A percentile compares a stretch with the other conserved stretches of the same genome.
Evolutionary conservation across 2,888 invertebrate genomes (phyloP).

Genomic region (Pandemis corylana): DNA sequence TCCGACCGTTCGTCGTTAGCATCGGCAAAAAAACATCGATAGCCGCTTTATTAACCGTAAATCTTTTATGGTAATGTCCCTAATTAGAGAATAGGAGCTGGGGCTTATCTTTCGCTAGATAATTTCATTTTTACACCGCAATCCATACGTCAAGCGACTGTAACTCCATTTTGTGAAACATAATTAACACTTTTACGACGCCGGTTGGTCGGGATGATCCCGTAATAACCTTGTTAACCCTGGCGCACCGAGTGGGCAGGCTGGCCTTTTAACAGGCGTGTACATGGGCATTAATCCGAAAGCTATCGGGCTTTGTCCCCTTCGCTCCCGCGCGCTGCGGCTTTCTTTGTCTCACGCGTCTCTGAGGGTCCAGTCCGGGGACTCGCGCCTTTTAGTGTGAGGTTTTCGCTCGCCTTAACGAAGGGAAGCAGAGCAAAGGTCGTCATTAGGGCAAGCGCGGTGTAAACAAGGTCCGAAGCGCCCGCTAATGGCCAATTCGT

Average conservation of each 20-base stretch:
- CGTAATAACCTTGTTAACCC: conserved; percentile 85
- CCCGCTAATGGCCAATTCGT: conserved; percentile 85
- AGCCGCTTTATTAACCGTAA: conserved; percentile 42
- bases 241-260: conserved; percentile 77
- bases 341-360: conserved; percentile 73
- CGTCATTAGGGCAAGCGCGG: conserved; percentile 86
- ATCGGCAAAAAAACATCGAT: conserved; percentile 50
- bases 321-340: conserved; percentile 60
- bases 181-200: conserved; percentile 84
- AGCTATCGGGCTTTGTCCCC: conserved; percentile 80
- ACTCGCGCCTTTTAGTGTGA: conserved; percentile 83
- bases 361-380: conserved; percentile 78
- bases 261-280: conserved; percentile 83
- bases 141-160: conserved; percentile 62
- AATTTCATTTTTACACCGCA: conserved; percentile 51
- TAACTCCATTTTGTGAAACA: conserved; percentile 76
- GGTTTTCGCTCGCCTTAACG: conserved; percentile 85
- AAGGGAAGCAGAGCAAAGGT: conserved; percentile 85
- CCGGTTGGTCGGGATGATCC: conserved; percentile 82
- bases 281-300: conserved; percentile 84
- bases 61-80: conserved; percentile 43
- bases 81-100: conserved; percentile 32
- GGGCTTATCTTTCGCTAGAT: conserved; percentile 35
- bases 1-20: conserved; percentile 50
- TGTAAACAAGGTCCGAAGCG: conserved; percentile 85